Conservation (phyloP, 2,797 vertebrate genomes). For the Emys orbicularis region DNA sequence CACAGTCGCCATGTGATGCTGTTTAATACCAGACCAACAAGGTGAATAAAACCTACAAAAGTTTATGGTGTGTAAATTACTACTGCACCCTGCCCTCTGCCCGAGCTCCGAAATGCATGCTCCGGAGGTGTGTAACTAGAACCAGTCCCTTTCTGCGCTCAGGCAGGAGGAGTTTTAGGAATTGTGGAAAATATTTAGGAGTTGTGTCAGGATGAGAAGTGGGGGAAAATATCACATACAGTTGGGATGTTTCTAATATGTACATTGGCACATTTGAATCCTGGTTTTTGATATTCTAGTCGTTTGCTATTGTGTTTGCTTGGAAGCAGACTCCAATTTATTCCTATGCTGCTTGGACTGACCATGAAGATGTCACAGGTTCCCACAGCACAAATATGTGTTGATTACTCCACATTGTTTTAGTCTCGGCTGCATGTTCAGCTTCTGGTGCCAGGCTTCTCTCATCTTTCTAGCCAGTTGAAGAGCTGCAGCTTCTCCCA, state of each 20-base stretch:
- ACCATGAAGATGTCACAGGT: not conserved
- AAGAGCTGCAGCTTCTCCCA: not conserved
- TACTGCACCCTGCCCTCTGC: slow-evolving; percentile 71
- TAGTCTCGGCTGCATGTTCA: not conserved
- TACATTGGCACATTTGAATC: not conserved
- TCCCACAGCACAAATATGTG: not conserved
- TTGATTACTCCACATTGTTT: not conserved
- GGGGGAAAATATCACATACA: not conserved
- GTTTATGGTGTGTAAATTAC: slow-evolving; percentile 82
- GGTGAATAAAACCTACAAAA: slow-evolving; percentile 82
- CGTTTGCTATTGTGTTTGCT: not conserved
- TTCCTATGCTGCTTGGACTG: too few species aligned
- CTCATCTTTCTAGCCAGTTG: not conserved
- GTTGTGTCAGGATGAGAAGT: not conserved
- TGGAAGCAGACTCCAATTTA: not conserved
- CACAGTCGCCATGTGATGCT: slow-evolving; percentile 37
- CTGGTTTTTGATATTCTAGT: not conserved
- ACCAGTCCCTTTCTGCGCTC: slow-evolving; percentile 63
- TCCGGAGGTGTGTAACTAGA: slow-evolving; percentile 72
- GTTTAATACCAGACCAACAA: slow-evolving; percentile 76
- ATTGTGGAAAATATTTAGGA: slow-evolving; percentile 19
- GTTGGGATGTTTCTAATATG: not conserved
- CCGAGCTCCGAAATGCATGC: slow-evolving; percentile 45
- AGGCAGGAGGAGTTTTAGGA: slow-evolving; percentile 46
- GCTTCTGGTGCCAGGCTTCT: too few species aligned